Evolutionary conservation across 2,888 invertebrate species (phyloP).

Genomic region (Biston betularia): DNA sequence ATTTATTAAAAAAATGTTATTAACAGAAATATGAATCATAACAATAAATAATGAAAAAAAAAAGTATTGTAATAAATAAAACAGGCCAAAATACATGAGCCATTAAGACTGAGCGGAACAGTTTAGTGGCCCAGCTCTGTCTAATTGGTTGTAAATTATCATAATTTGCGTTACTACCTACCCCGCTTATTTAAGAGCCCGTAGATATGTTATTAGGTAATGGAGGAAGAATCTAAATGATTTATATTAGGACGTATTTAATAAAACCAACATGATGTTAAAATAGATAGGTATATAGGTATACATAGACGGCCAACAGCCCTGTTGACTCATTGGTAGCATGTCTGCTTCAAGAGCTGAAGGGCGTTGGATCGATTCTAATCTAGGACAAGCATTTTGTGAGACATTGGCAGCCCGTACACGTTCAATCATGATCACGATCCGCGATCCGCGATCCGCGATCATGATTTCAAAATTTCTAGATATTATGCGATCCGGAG

Average conservation of each 20-base stretch:
- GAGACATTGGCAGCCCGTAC: too few species aligned
- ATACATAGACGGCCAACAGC: not conserved
- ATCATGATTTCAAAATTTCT: too few species aligned
- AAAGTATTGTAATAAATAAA: constrained; percentile 65
- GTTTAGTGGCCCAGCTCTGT: constrained; percentile 59
- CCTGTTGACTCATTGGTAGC: too few species aligned
- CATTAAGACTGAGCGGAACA: constrained; percentile 61
- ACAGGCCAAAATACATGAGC: constrained; percentile 61
- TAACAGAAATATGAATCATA: constrained; percentile 47
- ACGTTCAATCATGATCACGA: too few species aligned
- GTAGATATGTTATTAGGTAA: constrained; percentile 60
- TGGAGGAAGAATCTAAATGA: constrained; percentile 51
- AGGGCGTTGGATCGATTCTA: too few species aligned
- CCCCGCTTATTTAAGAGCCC: constrained; percentile 57
- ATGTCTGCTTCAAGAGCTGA: too few species aligned
- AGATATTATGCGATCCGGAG: too few species aligned
- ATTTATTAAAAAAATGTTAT: constrained; percentile 40
- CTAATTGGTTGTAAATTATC: constrained; percentile 78
- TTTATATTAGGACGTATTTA: constrained; percentile 18
- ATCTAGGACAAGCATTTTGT: too few species aligned
- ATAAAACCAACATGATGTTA: constrained; percentile 1
- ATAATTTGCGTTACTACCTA: constrained; percentile 70
- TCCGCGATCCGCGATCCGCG: too few species aligned
- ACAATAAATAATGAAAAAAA: constrained; percentile 55
- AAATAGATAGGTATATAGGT: too few species aligned